Evolutionary conservation across 2,797 vertebrate species (phyloP).

Genomic region (Trichosurus vulpecula): DNA sequence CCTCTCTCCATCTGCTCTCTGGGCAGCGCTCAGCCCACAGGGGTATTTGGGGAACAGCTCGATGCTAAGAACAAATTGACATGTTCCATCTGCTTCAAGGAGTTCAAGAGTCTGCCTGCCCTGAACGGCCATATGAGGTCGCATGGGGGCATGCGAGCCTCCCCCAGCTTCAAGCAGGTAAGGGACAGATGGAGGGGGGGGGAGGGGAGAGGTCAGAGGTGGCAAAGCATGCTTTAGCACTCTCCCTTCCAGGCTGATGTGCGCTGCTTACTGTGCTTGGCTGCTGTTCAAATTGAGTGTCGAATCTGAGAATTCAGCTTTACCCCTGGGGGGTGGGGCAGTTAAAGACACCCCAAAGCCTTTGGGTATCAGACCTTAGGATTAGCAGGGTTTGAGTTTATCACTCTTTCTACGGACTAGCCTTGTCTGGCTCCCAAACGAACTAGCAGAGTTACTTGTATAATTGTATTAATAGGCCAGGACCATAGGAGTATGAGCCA

Average conservation of each 20-base stretch:
- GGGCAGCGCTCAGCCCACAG: slow-evolving; percentile 82
- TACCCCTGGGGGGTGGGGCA: not conserved
- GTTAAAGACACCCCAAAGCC: not conserved
- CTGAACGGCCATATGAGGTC: slow-evolving; percentile 97
- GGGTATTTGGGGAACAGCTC: slow-evolving; percentile 82
- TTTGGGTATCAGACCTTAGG: not conserved
- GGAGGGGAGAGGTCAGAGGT: not conserved
- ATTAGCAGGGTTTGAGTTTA: not conserved
- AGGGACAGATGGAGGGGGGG: slow-evolving; percentile 20
- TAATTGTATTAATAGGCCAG: not conserved
- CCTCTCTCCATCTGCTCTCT: slow-evolving; percentile 37
- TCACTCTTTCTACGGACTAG: not conserved
- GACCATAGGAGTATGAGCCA: not conserved
- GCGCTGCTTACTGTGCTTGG: slow-evolving; percentile 85
- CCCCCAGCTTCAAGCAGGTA: slow-evolving; percentile 88
- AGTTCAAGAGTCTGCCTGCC: slow-evolving; percentile 94
- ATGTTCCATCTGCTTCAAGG: slow-evolving; percentile 92
- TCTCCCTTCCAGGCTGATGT: slow-evolving; percentile 52
- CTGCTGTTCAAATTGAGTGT: slow-evolving; percentile 52
- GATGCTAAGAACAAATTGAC: slow-evolving; percentile 88
- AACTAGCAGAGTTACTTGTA: not conserved
- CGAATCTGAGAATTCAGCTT: not conserved
- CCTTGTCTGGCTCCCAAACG: not conserved
- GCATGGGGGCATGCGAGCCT: slow-evolving; percentile 90
- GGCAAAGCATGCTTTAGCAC: slow-evolving; percentile 21